phyloP scores from a whole-genome alignment of 2,797 vertebrate species.

The Mormyrops attenuatus region DNA sequence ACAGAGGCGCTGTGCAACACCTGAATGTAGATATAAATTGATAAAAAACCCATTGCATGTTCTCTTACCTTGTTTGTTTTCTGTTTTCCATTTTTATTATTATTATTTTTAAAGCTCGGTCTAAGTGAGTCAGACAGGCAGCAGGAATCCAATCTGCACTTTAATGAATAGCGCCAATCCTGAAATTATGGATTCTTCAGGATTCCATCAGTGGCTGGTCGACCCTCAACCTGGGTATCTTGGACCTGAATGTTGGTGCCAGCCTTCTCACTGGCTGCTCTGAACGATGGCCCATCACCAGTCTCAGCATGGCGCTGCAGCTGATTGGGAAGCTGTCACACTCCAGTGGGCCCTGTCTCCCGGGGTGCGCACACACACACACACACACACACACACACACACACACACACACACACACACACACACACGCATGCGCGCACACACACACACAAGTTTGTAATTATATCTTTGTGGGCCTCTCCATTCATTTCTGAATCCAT shows the following conservation, averaged over 20 bases:
- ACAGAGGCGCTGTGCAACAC: not conserved
- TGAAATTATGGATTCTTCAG: slow-evolving; percentile 33
- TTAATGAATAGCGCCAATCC: slow-evolving; percentile 29
- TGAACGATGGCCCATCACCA: slow-evolving; percentile 43
- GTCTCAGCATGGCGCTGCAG: slow-evolving; percentile 44
- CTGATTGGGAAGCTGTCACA: slow-evolving; percentile 60
- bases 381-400: not conserved
- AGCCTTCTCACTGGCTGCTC: slow-evolving; percentile 31
- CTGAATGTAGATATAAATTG: not conserved
- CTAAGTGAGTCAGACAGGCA: slow-evolving; percentile 26
- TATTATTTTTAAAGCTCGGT: slow-evolving; percentile 21
- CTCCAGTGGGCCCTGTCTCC: slow-evolving; percentile 48
- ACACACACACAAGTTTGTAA: too few relatives aligned
- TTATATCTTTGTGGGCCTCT: too few relatives aligned
- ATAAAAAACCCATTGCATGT: not conserved
- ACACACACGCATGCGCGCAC: too few relatives aligned
- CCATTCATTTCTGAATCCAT: too few relatives aligned
- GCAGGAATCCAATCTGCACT: slow-evolving; percentile 27
- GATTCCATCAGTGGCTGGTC: slow-evolving; percentile 21
- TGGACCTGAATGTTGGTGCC: slow-evolving; percentile 34
- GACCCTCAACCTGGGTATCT: slow-evolving; percentile 28
- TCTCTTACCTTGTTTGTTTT: slow-evolving; percentile 16
- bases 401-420: not conserved
- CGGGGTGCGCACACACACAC: slow-evolving; percentile 35
- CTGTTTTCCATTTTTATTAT: not conserved